Evolutionary conservation across 2,888 invertebrate species (phyloP).

Genomic region (Rugalucina vietnamica): DNA sequence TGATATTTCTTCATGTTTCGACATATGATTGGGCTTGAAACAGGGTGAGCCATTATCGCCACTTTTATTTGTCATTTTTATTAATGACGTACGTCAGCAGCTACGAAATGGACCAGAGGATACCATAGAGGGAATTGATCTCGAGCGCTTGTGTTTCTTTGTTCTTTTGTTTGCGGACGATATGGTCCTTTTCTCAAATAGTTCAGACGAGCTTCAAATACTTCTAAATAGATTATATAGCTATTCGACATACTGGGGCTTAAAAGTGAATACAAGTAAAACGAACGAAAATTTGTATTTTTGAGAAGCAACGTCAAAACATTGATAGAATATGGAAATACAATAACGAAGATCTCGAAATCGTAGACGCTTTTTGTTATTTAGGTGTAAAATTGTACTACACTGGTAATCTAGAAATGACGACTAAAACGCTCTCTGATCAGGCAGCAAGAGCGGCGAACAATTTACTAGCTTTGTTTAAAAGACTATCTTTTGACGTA

Average conservation of each 20-base stretch:
- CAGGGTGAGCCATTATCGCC: not conserved
- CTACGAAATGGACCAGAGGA: too few relatives aligned
- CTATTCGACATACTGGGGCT: not conserved
- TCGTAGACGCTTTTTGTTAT: not conserved
- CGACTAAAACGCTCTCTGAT: not conserved
- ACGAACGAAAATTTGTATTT: not conserved
- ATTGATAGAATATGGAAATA: not conserved
- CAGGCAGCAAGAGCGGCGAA: not conserved
- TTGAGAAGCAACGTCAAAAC: not conserved
- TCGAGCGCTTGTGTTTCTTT: not conserved
- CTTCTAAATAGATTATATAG: not conserved
- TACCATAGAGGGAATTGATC: not conserved
- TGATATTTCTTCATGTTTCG: too few relatives aligned
- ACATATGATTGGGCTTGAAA: too few relatives aligned
- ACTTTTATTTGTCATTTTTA: not conserved
- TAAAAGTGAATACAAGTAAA: not conserved
- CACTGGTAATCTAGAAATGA: not conserved
- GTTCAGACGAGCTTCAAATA: not conserved
- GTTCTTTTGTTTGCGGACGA: not conserved
- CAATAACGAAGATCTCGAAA: not conserved
- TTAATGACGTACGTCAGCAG: too few relatives aligned
- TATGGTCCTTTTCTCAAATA: not conserved
- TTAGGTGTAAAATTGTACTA: not conserved
- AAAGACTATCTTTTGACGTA: not conserved
- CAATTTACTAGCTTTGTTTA: not conserved